Conservation (phyloP, 1,140 invertebrate species). For the Tetragnatha versicolor region DNA sequence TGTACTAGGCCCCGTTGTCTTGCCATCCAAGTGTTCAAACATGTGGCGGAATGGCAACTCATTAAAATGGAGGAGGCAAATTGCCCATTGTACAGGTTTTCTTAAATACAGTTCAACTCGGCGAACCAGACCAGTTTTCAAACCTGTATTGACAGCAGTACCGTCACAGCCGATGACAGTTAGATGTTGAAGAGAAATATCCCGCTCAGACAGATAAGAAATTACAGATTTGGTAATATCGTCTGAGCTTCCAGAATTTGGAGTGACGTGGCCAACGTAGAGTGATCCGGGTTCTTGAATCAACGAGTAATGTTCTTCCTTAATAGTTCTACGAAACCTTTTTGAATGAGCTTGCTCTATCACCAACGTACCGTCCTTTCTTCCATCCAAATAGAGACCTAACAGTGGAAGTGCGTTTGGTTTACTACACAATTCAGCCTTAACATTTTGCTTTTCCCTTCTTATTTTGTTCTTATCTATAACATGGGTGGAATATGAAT, state of each 20-base stretch:
- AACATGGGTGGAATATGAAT: conserved; percentile 13
- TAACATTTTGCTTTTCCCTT: neutral
- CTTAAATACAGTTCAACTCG: neutral
- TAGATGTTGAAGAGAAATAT: neutral
- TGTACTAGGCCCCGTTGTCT: neutral
- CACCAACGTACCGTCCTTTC: neutral
- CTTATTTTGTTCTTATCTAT: neutral
- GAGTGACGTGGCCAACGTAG: neutral
- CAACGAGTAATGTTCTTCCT: conserved; percentile 1
- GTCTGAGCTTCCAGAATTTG: neutral
- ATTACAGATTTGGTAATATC: neutral
- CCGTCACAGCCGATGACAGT: neutral
- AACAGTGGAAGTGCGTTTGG: neutral
- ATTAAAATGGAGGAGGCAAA: conserved; percentile 20
- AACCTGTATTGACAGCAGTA: neutral
- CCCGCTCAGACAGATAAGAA: neutral
- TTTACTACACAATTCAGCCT: neutral
- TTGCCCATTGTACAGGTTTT: neutral
- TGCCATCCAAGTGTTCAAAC: conserved; percentile 14
- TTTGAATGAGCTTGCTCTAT: neutral
- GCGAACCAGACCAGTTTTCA: neutral
- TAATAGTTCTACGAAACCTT: neutral
- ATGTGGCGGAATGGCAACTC: neutral
- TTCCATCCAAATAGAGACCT: neutral
- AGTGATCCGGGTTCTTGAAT: conserved; percentile 20